These are phyloP conservation scores for Schrankia costaestrigalis DNA, from an alignment of 2,888 invertebrate species.

Conservation along the genomic window DNA sequence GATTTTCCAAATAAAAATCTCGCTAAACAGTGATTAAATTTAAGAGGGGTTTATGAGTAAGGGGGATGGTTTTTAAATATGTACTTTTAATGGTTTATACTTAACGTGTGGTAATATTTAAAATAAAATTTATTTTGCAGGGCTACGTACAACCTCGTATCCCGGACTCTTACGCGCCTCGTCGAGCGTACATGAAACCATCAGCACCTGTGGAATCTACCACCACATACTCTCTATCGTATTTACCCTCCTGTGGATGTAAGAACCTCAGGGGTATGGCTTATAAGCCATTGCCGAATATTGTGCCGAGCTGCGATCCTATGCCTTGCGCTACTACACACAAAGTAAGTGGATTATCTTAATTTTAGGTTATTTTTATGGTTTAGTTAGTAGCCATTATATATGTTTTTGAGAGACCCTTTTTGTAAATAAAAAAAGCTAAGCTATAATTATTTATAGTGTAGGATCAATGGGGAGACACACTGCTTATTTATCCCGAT, in stretches of 20 bases:
- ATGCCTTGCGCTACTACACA: conserved; percentile 74
- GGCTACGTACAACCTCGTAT: conserved; percentile 80
- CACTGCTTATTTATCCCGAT: too few relatives aligned
- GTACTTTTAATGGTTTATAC: neutral
- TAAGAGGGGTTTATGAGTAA: too few relatives aligned
- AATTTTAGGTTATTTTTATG: neutral
- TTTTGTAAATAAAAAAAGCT: too few relatives aligned
- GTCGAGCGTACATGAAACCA: conserved; percentile 79
- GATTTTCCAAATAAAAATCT: too few relatives aligned
- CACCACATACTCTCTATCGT: conserved; percentile 85
- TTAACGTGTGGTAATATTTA: too few relatives aligned
- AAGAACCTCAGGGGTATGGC: conserved; percentile 58
- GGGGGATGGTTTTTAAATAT: neutral
- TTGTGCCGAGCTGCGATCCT: conserved; percentile 68
- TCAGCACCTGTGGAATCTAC: conserved; percentile 79
- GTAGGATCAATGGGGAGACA: too few relatives aligned
- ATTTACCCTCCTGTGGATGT: conserved; percentile 71
- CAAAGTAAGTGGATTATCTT: conserved; percentile 38
- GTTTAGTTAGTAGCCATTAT: neutral
- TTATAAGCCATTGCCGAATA: conserved; percentile 53
- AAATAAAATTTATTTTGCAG: too few relatives aligned
- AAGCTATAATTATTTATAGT: too few relatives aligned
- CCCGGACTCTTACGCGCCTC: conserved; percentile 80
- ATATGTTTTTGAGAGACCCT: neutral
- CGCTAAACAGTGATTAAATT: too few relatives aligned